Evolutionary conservation across 2,888 invertebrate species (phyloP), one percentile per base, ranked within the genome.

Genomic region (Stegana nigrithorax): DNA sequence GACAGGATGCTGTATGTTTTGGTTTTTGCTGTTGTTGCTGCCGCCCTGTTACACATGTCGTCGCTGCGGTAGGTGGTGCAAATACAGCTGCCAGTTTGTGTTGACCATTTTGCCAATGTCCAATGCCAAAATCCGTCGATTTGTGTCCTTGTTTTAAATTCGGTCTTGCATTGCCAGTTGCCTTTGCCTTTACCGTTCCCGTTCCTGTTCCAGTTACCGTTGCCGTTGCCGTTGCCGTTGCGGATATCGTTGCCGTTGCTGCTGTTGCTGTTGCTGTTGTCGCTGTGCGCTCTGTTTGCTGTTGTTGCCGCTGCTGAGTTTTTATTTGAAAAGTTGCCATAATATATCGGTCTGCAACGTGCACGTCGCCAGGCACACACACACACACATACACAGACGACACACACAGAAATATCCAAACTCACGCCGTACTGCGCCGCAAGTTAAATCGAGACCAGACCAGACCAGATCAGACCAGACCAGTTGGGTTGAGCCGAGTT

Each of bases 251-350:
- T 76, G 72, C 64, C 53, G n/a, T n/a, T n/a, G n/a, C n/a, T n/a
- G n/a, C n/a, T 58, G 66, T 32, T 63, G 64, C 26, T 59, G 64
- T 32, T 56, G 57, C 51, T 68, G 53, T 51, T 67, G 60, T 29
- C 62, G 65, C 51, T 63, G 26, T 29, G 51, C 32, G 12, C 36
- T 7, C 32, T 25, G 51, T 7, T 27, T 36, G 64, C 10, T 63
- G 60, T 26, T 66, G 69, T 63, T 67, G 58, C 36, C 68, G 67
- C 58, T 67, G 74, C 73, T 79, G 75, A 66, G 71, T 70, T 75
- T 80, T 75, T 71, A 75, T 72, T 75, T 80, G 77, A 82, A 81
- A 80, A 78, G 77, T 81, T 77, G 82, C 81, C 81, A 81, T 81
- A 73, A 80, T 81, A 76, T 81, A 81, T 78, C 65, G 71, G 71